Evolutionary conservation across 2,797 vertebrate genomes (phyloP).

Genomic region (Halcyon chelicuti): DNA sequence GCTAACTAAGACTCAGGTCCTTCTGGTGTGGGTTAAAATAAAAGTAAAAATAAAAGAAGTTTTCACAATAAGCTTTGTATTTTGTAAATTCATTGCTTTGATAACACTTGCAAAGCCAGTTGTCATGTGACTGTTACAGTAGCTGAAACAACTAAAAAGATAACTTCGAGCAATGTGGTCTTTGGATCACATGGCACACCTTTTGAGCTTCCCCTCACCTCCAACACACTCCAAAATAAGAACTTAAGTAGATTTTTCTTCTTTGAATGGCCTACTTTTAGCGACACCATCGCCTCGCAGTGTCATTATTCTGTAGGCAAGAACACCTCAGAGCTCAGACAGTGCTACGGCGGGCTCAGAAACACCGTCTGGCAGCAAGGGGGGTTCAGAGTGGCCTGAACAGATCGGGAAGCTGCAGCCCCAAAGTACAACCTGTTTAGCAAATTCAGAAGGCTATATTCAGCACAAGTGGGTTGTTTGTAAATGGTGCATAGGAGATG

Average conservation of each 20-base stretch:
- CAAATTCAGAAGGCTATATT: neutral
- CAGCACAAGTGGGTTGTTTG: neutral
- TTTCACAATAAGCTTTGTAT: neutral
- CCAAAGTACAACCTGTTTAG: neutral
- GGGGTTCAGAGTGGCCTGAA: neutral
- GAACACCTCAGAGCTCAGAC: neutral
- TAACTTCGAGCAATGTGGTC: neutral
- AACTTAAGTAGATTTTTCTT: neutral
- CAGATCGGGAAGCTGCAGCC: neutral
- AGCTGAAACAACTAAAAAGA: neutral
- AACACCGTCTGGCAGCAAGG: neutral
- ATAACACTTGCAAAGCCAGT: neutral
- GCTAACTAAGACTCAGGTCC: neutral
- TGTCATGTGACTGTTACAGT: accelerated
- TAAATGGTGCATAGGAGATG: neutral
- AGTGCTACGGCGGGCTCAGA: neutral
- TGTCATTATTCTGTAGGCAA: neutral
- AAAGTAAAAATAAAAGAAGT: neutral
- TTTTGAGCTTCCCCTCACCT: neutral
- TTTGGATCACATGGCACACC: neutral
- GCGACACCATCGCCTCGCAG: neutral
- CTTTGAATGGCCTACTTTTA: neutral
- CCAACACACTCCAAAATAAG: neutral
- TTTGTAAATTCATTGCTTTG: neutral
- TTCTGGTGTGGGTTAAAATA: neutral